A percentile compares a stretch with the other conserved stretches of the same genome.
Evolutionary conservation across 2,797 vertebrate genomes (phyloP).

Genomic region (Tangara arthus): DNA sequence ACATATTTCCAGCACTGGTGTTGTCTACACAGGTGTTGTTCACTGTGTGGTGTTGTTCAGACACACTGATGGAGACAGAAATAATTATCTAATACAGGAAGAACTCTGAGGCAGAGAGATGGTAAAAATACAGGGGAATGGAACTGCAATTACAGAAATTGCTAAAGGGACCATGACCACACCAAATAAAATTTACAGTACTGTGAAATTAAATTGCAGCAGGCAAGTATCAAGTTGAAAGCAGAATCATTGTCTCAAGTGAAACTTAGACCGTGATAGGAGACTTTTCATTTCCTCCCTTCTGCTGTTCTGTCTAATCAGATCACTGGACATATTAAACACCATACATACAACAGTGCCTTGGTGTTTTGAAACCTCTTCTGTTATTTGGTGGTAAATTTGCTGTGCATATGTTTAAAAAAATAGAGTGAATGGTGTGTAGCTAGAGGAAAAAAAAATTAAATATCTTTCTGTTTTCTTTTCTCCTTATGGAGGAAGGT

Average conservation of each 20-base stretch:
- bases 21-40: background rate
- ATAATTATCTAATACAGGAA: background rate
- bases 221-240: background rate
- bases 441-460: background rate
- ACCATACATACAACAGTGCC: background rate
- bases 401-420: background rate
- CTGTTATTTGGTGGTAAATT: background rate
- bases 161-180: background rate
- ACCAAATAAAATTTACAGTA: background rate
- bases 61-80: background rate
- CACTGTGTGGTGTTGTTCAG: background rate
- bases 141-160: background rate
- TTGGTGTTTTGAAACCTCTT: background rate
- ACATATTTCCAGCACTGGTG: background rate
- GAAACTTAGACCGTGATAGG: background rate
- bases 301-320: background rate
- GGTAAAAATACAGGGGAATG: background rate
- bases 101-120: background rate
- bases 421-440: background rate
- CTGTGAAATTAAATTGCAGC: background rate
- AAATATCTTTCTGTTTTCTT: background rate
- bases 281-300: background rate
- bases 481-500: constrained; percentile 75
- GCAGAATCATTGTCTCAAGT: background rate
- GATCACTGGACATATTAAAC: background rate